phyloP scores from a whole-genome alignment of 2,888 invertebrate species.

The Congeria kusceri region DNA sequence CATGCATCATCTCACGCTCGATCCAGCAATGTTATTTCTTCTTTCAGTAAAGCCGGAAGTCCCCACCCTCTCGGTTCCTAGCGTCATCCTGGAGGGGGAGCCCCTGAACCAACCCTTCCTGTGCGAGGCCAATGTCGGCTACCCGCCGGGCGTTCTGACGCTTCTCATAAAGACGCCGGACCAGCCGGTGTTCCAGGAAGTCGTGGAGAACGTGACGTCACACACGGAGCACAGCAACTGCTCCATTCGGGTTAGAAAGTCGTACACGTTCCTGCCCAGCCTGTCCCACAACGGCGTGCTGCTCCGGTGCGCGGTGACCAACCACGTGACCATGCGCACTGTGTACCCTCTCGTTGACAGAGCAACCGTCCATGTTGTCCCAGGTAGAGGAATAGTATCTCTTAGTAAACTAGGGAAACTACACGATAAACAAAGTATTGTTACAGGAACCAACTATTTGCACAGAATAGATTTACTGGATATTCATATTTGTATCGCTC shows the following conservation, averaged over 20 bases:
- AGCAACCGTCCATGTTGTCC: conserved; percentile 55
- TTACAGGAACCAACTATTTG: too few species aligned
- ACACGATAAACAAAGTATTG: too few species aligned
- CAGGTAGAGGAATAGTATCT: conserved; percentile 47
- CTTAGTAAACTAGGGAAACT: neutral
- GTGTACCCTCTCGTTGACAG: conserved; percentile 35
- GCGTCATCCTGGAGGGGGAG: conserved; percentile 54
- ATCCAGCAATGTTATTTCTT: neutral
- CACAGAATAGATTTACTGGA: too few species aligned
- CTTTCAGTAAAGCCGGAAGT: conserved; percentile 56
- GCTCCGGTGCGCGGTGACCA: conserved; percentile 61
- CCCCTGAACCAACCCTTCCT: conserved; percentile 37
- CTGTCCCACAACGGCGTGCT: conserved; percentile 46
- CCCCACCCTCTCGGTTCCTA: conserved; percentile 54
- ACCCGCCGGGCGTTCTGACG: conserved; percentile 50
- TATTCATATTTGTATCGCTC: too few species aligned
- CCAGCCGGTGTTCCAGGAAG: conserved; percentile 32
- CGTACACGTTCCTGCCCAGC: conserved; percentile 47
- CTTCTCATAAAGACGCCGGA: conserved; percentile 41
- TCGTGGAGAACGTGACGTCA: conserved; percentile 15
- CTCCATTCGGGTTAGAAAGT: conserved; percentile 27
- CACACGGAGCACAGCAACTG: conserved; percentile 30
- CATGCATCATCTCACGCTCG: too few species aligned
- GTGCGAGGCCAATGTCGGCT: conserved; percentile 63
- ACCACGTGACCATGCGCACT: conserved; percentile 37